Base-by-base conservation (phyloP, 2,888 invertebrate genomes). In the Euclidia mi region DNA sequence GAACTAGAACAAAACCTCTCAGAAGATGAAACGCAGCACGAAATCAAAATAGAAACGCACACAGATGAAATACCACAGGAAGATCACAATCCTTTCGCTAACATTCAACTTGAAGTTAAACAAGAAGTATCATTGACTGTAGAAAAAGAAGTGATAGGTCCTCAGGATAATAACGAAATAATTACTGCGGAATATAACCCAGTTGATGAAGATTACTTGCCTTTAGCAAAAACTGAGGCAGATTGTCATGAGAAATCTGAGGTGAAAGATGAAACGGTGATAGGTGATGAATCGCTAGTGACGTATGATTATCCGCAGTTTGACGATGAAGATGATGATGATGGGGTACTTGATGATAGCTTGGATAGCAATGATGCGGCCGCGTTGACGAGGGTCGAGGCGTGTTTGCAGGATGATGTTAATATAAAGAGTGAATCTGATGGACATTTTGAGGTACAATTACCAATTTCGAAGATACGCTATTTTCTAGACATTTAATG, bases 341-440 rank as follows among this genome's bases (percentile, higher is more conserved):
- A 20, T 17, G 37, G 34, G 10, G 35, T 11, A 11, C 7, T 45
- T 10, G 49, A 50, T 31, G 38, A 35, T 17, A 92, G 90, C 53
- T 85, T 90, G 73, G 91, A 92, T 20, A 93, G 92, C 52, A 84
- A 84, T 60, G 91, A 92, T 2, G 89, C 88, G 0, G 70, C 78
- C 0, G 93, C 90, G 0, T 65, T 94, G 18, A 86, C 85, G 10
- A 90, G 89, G 52, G 93, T 93, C 0, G 93, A 94, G 50, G 83
- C 90, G 0, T 93, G 92, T 65, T 64, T 94, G 42, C 87, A 86
- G 35, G 92, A 92, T 42, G 84, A 87, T 12, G 56, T 84, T 11
- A 78, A 76, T 50, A 73, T 90, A 1, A 91, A 92, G 63, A 63
- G 61, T 14, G 91, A 90, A 66, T 49, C 58, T 49, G 48, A 70